Base-by-base conservation (phyloP, 2,888 invertebrate genomes). In the Erebia aethiops region DNA sequence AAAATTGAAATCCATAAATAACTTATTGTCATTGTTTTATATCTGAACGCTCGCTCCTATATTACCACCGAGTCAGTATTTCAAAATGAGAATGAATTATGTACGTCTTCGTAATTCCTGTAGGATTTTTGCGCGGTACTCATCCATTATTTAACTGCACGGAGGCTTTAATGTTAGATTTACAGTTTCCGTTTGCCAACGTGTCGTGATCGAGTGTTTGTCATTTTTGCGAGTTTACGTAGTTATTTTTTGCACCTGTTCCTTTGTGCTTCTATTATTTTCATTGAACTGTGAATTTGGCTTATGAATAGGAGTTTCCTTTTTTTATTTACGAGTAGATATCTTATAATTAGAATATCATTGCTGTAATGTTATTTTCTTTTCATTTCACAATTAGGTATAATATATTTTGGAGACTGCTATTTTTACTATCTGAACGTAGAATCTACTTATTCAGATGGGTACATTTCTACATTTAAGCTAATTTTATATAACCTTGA, bases 61-160 rank as follows among this genome's bases (percentile, higher is more conserved):
- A 84, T 84, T 81, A 78, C 71, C 68, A 74, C 72, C 71, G 66
- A 75, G 69, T 79, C 82, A 80, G 81, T 84, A 82, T 85, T 84
- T 84, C 84, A 79, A 82, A 83, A 82, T 78, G 79, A 73, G 78
- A 77, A 84, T 89, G 90, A 90, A 78, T 88, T 85, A 91, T 87
- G 86, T 83, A 81, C 79, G 82, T 87, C 86, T 87, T 83, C 79
- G 81, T 89, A 89, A 91, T 89, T 87, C 87, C 86, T 84, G 82
- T 72, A 74, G 79, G 80, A 79, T 81, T 83, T 86, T 88, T 87
- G 80, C 81, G 76, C 81, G 79, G 74, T 77, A 8, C 85, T 84
- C 89, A 89, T 90, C 89, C 87, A 87, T 90, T 89, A 90, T 90
- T 87, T 89, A 89, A 84, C 82, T 77, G 72, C 69, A 70, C 71